A percentile compares a stretch with the other conserved stretches of the same genome.
phyloP scores from a whole-genome alignment of 2,888 invertebrate species.

The Pyrgus malvae region DNA sequence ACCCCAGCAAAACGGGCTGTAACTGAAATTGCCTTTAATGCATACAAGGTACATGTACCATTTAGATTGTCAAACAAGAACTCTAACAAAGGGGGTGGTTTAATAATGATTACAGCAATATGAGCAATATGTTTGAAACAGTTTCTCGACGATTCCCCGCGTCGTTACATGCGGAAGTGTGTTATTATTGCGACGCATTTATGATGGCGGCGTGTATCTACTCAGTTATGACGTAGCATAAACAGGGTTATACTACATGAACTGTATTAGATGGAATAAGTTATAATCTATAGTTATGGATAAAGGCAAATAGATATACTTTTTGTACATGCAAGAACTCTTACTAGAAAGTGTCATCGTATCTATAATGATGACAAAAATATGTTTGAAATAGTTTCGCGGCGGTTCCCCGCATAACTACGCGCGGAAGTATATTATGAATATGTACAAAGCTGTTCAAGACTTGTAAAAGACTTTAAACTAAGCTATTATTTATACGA shows the following conservation, averaged over 20 bases:
- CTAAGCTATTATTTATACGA: too few relatives aligned
- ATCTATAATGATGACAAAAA: slow-evolving; percentile 12
- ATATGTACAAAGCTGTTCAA: too few relatives aligned
- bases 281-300: too few relatives aligned
- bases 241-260: too few relatives aligned
- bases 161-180: slow-evolving; percentile 25
- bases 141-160: slow-evolving; percentile 7
- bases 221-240: too few relatives aligned
- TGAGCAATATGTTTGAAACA: slow-evolving; percentile 17
- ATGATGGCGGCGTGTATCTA: slow-evolving; percentile 44
- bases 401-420: slow-evolving; percentile 16
- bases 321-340: slow-evolving; percentile 2
- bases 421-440: slow-evolving; percentile 27
- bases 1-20: too few relatives aligned
- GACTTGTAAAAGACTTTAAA: too few relatives aligned
- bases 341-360: slow-evolving; percentile 1
- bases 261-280: too few relatives aligned
- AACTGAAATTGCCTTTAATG: too few relatives aligned
- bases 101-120: slow-evolving; percentile 17
- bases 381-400: slow-evolving; percentile 15
- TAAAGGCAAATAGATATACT: too few relatives aligned
- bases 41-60: too few relatives aligned
- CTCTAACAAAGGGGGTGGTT: slow-evolving; percentile 2
- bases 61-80: background rate
- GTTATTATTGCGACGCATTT: slow-evolving; percentile 47